Evolutionary conservation across 2,113 vertebrate species (phyloP).

Genomic region (Vidua macroura): DNA sequence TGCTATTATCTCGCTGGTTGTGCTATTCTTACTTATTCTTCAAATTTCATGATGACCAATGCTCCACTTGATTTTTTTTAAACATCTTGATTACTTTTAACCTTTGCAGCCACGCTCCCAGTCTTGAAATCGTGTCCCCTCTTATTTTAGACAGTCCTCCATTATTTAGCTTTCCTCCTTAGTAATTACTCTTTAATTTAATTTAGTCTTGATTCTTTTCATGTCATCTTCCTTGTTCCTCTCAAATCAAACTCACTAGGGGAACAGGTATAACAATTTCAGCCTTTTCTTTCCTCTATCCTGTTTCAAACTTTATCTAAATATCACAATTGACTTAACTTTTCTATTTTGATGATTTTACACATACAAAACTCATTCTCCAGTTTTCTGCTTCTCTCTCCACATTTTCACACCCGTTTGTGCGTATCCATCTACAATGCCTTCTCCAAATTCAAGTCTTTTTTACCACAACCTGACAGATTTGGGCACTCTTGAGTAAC

Average conservation of each 20-base stretch:
- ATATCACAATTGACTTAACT: background rate
- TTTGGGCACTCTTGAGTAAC: background rate
- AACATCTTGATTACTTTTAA: background rate
- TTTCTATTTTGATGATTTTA: background rate
- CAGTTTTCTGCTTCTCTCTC: background rate
- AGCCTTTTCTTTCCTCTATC: background rate
- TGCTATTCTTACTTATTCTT: background rate
- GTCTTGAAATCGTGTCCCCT: background rate
- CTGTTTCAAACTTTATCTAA: background rate
- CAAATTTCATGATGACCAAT: background rate
- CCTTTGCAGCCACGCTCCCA: background rate
- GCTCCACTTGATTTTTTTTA: background rate
- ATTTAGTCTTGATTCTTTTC: background rate
- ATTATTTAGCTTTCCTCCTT: background rate
- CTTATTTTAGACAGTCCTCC: background rate
- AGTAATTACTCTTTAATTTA: background rate
- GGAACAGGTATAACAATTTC: background rate
- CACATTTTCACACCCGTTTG: background rate
- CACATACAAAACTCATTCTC: background rate
- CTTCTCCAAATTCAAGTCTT: background rate
- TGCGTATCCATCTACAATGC: background rate
- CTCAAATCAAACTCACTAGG: background rate
- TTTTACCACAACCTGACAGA: background rate
- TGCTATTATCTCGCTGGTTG: background rate
- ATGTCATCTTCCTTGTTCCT: background rate